Conservation (phyloP, 1,140 invertebrate genomes). For the Drosophila truncata region DNA sequence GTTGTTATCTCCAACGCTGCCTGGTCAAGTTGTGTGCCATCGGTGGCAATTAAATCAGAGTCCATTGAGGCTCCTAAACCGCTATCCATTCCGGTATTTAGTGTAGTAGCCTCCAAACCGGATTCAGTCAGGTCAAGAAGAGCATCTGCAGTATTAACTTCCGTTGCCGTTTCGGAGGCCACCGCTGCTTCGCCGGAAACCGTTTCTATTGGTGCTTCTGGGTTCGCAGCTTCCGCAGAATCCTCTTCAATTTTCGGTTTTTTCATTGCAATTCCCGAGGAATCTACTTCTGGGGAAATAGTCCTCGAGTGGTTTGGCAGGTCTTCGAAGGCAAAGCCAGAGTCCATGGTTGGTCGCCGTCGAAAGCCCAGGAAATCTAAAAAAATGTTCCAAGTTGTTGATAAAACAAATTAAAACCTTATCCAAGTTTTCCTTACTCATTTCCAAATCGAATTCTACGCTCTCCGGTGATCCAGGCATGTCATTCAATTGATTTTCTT, state of each 20-base stretch:
- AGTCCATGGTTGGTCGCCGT: constrained; percentile 54
- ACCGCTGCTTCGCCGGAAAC: background rate
- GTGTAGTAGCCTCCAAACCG: background rate
- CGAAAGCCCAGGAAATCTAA: constrained; percentile 61
- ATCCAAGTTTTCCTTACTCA: constrained; percentile 18
- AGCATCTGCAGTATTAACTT: background rate
- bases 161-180: background rate
- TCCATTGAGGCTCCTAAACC: background rate
- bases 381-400: too few relatives aligned
- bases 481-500: background rate
- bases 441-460: constrained; percentile 55
- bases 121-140: background rate
- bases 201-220: background rate
- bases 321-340: constrained; percentile 60
- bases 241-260: background rate
- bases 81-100: constrained; percentile 1
- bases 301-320: constrained; percentile 4
- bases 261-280: background rate
- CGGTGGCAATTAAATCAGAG: constrained; percentile 2
- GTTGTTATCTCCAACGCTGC: background rate
- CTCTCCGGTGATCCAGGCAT: constrained; percentile 2
- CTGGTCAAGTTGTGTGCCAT: constrained; percentile 7
- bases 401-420: background rate
- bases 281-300: constrained; percentile 1
- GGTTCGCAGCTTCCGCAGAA: background rate